These are phyloP conservation scores for Amaurobius ferox DNA, from an alignment of 2,888 invertebrate species.

Conservation along the genomic window DNA sequence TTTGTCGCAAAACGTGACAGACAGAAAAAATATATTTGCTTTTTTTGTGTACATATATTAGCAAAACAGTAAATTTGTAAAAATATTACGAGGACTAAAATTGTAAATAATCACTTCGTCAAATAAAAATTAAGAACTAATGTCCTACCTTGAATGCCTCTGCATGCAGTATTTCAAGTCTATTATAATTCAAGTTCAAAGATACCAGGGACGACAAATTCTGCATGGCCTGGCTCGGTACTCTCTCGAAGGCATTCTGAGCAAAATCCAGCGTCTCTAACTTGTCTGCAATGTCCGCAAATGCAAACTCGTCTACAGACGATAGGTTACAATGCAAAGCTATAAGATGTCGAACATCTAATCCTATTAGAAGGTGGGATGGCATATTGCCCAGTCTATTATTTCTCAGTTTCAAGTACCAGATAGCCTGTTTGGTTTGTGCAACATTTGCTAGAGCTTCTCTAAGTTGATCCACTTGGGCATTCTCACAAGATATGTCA, in stretches of 20 bases:
- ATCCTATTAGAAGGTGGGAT: slow-evolving; percentile 85
- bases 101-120: too few species aligned
- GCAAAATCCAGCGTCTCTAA: slow-evolving; percentile 92
- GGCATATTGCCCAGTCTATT: slow-evolving; percentile 90
- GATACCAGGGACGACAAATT: slow-evolving; percentile 82
- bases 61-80: too few species aligned
- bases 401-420: slow-evolving; percentile 83
- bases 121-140: too few species aligned
- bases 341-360: slow-evolving; percentile 91
- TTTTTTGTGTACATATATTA: too few species aligned
- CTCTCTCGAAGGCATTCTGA: slow-evolving; percentile 85
- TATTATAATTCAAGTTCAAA: slow-evolving; percentile 92
- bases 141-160: slow-evolving; percentile 80
- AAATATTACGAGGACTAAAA: too few species aligned
- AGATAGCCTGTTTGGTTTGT: slow-evolving; percentile 81
- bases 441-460: slow-evolving; percentile 69
- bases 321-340: slow-evolving; percentile 91
- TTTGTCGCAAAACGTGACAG: too few species aligned
- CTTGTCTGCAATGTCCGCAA: slow-evolving; percentile 88
- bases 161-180: slow-evolving; percentile 86
- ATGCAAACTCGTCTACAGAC: slow-evolving; percentile 89
- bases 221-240: slow-evolving; percentile 73
- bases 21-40: too few species aligned
- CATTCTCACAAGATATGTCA: slow-evolving; percentile 89
- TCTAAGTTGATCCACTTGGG: slow-evolving; percentile 58